Percentiles rank a stretch among this genome's conserved stretches.
phyloP scores from a whole-genome alignment of 1,140 invertebrate genomes.

The Drosophila athabasca region DNA sequence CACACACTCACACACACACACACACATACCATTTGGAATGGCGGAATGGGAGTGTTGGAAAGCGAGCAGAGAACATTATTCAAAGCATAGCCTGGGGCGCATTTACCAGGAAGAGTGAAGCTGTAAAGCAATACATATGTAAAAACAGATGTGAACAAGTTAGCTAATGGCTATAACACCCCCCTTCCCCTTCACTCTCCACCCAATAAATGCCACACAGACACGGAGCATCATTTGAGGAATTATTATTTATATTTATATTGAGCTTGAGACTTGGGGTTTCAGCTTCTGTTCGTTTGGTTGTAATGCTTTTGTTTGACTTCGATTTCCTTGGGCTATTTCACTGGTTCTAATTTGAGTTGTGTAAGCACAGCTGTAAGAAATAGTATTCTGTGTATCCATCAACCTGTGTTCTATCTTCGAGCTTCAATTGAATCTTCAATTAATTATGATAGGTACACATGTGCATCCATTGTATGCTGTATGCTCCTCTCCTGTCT shows the following conservation, averaged over 20 bases:
- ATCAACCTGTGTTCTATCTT: background rate
- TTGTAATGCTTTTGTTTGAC: background rate
- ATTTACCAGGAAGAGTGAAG: too few relatives aligned
- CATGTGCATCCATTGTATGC: too few relatives aligned
- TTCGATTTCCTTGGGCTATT: slow-evolving; percentile 1
- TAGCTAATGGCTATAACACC: slow-evolving; percentile 54
- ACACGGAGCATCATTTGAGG: background rate
- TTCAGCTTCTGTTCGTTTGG: background rate
- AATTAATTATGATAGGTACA: slow-evolving; percentile 23
- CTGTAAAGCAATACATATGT: slow-evolving; percentile 70
- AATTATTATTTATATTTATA: slow-evolving; percentile 20
- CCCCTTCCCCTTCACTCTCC: background rate
- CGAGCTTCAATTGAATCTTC: slow-evolving; percentile 7
- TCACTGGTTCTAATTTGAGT: slow-evolving; percentile 1
- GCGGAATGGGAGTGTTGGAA: slow-evolving; percentile 10
- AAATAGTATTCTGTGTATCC: background rate
- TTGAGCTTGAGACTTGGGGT: background rate
- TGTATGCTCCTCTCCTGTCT: background rate
- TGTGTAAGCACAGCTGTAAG: slow-evolving; percentile 1
- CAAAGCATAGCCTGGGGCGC: slow-evolving; percentile 63
- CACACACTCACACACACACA: slow-evolving; percentile 7
- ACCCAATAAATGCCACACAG: background rate
- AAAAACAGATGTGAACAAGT: slow-evolving; percentile 76
- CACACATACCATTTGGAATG: slow-evolving; percentile 13
- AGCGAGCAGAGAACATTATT: slow-evolving; percentile 48